phyloP scores from a whole-genome alignment of 2,888 invertebrate species.

The Scaptomyza caliginosa region DNA sequence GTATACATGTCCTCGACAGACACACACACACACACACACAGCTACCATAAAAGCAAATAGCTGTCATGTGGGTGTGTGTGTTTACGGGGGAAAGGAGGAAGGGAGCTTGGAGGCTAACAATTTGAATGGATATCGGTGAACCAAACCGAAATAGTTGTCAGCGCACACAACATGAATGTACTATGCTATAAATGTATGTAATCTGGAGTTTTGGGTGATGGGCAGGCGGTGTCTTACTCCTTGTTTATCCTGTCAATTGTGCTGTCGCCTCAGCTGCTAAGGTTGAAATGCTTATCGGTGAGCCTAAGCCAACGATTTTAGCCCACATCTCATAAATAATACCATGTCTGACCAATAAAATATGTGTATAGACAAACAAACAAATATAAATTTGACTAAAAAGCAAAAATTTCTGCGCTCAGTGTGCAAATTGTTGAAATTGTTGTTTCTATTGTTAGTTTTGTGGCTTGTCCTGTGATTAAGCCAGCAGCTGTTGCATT shows the following conservation, averaged over 20 bases:
- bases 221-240: conserved; percentile 22
- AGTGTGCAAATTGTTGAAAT: conserved; percentile 34
- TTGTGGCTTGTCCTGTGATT: conserved; percentile 52
- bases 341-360: no score
- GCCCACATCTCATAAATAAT: conserved; percentile 21
- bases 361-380: not conserved
- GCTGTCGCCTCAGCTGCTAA: conserved; percentile 26
- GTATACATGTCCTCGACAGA: conserved; percentile 64
- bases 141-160: conserved; percentile 60
- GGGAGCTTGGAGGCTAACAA: conserved; percentile 19
- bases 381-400: conserved; percentile 8
- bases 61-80: conserved; percentile 51
- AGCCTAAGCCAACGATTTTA: conserved; percentile 24
- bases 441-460: conserved; percentile 41
- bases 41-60: conserved; percentile 77
- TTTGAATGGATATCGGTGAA: conserved; percentile 59
- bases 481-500: conserved; percentile 63
- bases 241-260: conserved; percentile 62
- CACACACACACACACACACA: conserved; percentile 24
- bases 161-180: conserved; percentile 39
- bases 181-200: not conserved
- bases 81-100: not conserved
- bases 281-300: conserved; percentile 26
- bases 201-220: not conserved
- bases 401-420: conserved; percentile 8